Conservation (phyloP, 2,797 vertebrate species). For the Rhadinocentrus ornatus region DNA sequence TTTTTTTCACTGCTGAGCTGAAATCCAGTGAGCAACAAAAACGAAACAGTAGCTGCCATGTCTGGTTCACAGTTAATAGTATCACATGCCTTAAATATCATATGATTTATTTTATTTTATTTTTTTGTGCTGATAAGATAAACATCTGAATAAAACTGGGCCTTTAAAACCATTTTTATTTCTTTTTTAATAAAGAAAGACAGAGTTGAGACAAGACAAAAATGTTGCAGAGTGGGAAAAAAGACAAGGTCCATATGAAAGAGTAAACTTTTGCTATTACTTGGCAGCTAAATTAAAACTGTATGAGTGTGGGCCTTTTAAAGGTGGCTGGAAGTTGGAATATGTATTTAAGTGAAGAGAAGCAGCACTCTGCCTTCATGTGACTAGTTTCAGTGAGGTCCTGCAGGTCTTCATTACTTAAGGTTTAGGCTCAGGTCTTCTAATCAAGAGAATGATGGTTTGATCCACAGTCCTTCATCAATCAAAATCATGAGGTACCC, state of each 20-base stretch:
- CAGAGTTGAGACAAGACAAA: background rate
- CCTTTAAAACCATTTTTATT: background rate
- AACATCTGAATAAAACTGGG: slow-evolving; percentile 42
- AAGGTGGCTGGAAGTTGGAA: background rate
- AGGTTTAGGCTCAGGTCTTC: background rate
- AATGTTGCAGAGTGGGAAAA: background rate
- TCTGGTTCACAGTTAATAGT: slow-evolving; percentile 50
- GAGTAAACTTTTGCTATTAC: background rate
- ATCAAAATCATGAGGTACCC: background rate
- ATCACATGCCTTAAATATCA: slow-evolving; percentile 71
- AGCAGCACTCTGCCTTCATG: background rate
- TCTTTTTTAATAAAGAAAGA: background rate
- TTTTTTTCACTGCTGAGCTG: slow-evolving; percentile 18
- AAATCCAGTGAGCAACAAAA: slow-evolving; percentile 28
- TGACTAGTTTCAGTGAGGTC: background rate
- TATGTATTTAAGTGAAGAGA: background rate
- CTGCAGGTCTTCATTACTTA: background rate
- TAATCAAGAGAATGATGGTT: background rate
- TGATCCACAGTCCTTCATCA: background rate
- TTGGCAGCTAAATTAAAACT: background rate
- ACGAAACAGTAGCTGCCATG: slow-evolving; percentile 59
- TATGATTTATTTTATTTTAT: slow-evolving; percentile 73
- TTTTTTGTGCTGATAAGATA: slow-evolving; percentile 47
- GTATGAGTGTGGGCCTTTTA: background rate
- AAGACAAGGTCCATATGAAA: background rate